phyloP scores from a whole-genome alignment of 2,797 vertebrate genomes.

The Amblyraja radiata region DNA sequence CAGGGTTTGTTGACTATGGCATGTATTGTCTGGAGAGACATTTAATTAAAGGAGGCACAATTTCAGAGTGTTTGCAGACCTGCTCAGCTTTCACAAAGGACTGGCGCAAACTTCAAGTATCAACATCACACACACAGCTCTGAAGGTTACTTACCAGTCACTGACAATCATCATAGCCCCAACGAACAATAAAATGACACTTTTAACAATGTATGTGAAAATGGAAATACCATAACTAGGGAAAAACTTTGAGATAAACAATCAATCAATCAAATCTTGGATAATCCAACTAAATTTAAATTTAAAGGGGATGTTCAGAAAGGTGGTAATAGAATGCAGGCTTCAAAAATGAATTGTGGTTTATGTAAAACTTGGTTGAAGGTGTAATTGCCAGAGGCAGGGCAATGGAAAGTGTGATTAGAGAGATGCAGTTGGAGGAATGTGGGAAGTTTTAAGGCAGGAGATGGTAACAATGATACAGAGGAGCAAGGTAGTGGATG shows the following conservation, averaged over 20 bases:
- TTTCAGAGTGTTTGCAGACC: background rate
- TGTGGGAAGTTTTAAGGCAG: background rate
- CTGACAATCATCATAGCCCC: background rate
- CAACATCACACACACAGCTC: background rate
- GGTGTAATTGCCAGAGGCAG: no score
- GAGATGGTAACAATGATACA: background rate
- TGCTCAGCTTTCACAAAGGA: background rate
- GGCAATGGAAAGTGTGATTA: background rate
- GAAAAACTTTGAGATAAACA: no score
- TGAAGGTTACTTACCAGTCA: background rate
- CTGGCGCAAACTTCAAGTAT: background rate
- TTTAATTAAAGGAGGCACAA: background rate
- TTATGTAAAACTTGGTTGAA: background rate
- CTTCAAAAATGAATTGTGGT: no score
- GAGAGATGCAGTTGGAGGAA: background rate
- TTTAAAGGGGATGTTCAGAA: no score
- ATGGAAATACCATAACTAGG: no score
- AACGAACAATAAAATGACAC: background rate
- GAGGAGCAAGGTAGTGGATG: background rate
- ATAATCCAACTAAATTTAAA: no score
- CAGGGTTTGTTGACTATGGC: background rate
- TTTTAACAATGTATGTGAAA: background rate
- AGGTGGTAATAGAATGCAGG: no score
- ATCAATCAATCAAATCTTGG: no score
- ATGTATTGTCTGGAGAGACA: background rate